Conservation (phyloP, 2,113 vertebrate genomes). For the Erpornis zantholeuca region DNA sequence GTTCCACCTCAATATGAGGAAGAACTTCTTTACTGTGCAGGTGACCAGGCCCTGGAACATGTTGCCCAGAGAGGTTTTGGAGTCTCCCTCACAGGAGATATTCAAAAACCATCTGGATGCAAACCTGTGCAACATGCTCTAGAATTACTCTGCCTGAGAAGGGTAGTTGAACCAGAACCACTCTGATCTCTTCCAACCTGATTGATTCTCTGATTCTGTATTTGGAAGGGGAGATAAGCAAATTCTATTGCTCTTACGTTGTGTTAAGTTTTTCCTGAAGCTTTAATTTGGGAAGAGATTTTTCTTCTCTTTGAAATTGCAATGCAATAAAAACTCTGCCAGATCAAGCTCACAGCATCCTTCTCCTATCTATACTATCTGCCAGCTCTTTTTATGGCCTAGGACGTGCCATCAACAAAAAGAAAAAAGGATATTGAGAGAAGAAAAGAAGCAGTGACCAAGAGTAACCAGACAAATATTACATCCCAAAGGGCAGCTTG, state of each 20-base stretch:
- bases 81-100: not conserved
- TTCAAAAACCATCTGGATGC: not conserved
- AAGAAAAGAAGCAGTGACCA: not conserved
- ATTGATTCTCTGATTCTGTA: not conserved
- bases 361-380: not conserved
- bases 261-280: not conserved
- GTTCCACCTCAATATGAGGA: not conserved
- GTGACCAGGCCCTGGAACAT: not conserved
- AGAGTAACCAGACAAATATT: not conserved
- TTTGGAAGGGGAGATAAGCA: not conserved
- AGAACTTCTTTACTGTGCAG: not conserved
- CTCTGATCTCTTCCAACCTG: rapidly evolving
- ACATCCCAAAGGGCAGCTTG: not conserved
- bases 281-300: not conserved
- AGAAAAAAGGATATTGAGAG: not conserved
- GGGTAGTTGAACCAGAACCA: not conserved
- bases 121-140: not conserved
- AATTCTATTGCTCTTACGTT: not conserved
- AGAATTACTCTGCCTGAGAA: not conserved
- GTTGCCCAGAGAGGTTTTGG: not conserved
- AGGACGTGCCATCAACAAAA: not conserved
- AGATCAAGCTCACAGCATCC: not conserved
- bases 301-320: not conserved
- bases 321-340: not conserved
- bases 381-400: not conserved